Conservation (phyloP, 64 coral and sea anemone genomes). For the Montipora efflorescens region DNA sequence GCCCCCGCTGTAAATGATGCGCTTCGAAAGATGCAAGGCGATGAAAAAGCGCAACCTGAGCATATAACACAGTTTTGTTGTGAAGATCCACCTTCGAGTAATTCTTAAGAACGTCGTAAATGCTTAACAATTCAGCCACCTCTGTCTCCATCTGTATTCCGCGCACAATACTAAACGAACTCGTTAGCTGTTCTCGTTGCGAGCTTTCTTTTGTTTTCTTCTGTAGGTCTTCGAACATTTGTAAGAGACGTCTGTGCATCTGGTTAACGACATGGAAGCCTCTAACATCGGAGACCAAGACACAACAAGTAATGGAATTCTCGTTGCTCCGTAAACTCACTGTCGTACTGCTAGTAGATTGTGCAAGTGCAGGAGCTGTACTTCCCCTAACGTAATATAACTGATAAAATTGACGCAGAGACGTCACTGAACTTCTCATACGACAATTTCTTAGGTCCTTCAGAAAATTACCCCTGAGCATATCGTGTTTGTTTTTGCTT, state of each 20-base stretch:
- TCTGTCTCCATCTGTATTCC: conserved; percentile 28
- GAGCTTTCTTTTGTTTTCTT: not conserved
- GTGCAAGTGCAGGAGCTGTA: no score
- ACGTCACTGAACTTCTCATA: not conserved
- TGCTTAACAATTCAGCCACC: not conserved
- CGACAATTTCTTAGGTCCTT: not conserved
- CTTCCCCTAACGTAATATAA: no score
- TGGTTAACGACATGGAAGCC: no score
- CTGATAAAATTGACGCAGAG: no score
- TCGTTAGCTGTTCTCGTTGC: not conserved
- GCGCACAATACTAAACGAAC: conserved; percentile 11
- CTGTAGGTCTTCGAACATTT: not conserved
- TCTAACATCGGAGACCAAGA: not conserved
- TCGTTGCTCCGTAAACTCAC: not conserved
- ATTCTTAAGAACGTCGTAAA: not conserved
- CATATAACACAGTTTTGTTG: not conserved
- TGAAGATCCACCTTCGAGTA: not conserved
- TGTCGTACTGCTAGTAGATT: no score
- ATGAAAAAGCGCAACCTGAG: conserved; percentile 21
- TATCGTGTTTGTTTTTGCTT: not conserved
- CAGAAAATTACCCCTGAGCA: not conserved
- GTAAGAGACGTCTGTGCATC: not conserved
- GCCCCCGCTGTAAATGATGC: not conserved
- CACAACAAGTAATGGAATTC: not conserved
- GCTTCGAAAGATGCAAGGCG: not conserved